phyloP scores from a whole-genome alignment of 2,113 vertebrate species.

The Lophius piscatorius region DNA sequence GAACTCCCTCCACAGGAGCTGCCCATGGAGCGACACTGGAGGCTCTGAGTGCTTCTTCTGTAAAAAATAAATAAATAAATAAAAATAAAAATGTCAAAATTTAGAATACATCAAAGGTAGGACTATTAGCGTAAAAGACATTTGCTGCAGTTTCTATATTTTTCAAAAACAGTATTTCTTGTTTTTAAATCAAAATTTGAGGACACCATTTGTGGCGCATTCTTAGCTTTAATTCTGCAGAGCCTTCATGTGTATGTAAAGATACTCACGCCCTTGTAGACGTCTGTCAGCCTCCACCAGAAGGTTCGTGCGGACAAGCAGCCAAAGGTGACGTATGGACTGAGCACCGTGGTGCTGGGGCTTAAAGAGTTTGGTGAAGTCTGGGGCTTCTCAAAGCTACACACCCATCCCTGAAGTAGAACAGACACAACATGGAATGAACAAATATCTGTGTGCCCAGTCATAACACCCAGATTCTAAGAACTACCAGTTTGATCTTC shows the following conservation, averaged over 20 bases:
- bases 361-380: conserved; percentile 77
- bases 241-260: too few species aligned
- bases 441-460: background rate
- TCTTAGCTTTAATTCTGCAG: too few species aligned
- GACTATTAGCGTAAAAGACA: too few species aligned
- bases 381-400: conserved; percentile 79
- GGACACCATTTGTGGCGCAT: background rate
- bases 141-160: background rate
- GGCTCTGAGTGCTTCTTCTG: conserved; percentile 80
- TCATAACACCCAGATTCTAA: background rate
- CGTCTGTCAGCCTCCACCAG: conserved; percentile 77
- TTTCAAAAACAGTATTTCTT: too few species aligned
- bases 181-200: background rate
- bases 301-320: conserved; percentile 80
- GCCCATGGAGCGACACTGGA: conserved; percentile 80
- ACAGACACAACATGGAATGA: background rate
- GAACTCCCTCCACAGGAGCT: conserved; percentile 84
- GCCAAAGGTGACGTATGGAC: conserved; percentile 79
- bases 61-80: background rate
- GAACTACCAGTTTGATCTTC: too few species aligned
- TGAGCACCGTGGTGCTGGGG: conserved; percentile 83
- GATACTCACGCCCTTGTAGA: conserved; percentile 77
- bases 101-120: background rate
- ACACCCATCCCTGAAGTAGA: conserved; percentile 73
- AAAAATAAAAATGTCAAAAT: background rate